These are phyloP conservation scores for Nymphicus hollandicus DNA, from an alignment of 2,113 vertebrate genomes.

Conservation along the genomic window DNA sequence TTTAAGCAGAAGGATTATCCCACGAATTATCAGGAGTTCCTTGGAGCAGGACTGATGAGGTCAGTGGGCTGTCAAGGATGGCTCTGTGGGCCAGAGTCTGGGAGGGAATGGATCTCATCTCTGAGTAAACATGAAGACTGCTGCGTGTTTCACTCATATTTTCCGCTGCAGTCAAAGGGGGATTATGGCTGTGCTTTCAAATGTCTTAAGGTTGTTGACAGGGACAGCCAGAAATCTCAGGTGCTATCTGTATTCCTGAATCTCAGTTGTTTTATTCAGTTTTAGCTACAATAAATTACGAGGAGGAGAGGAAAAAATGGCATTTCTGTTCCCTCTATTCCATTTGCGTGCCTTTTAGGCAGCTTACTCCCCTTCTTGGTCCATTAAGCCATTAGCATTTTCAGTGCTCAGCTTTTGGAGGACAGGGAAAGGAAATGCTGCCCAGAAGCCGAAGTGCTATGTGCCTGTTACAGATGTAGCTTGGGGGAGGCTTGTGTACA, in stretches of 20 bases:
- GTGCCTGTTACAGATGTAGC: neutral
- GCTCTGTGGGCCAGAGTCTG: neutral
- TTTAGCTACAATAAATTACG: conserved; percentile 1
- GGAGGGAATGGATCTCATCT: neutral
- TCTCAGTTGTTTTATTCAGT: conserved; percentile 22
- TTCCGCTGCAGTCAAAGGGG: neutral
- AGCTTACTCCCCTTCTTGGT: neutral
- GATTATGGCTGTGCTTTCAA: conserved; percentile 27
- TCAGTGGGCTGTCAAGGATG: neutral
- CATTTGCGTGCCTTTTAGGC: neutral
- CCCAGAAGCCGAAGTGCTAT: neutral
- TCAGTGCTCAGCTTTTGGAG: neutral
- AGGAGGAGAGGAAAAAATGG: neutral
- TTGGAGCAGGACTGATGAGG: neutral
- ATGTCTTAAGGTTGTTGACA: conserved; percentile 41
- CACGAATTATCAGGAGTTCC: neutral
- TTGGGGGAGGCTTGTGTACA: neutral
- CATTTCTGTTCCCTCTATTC: neutral
- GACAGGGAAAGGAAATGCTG: neutral
- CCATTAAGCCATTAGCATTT: neutral
- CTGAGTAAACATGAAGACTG: neutral
- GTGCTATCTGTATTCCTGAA: neutral
- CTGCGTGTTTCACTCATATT: neutral
- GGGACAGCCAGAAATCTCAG: conserved; percentile 11
- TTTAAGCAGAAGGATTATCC: neutral